Percentiles rank a stretch among this genome's conserved stretches.
These are phyloP conservation scores for Vidua chalybeata DNA, from an alignment of 2,113 vertebrate species.

Conservation along the genomic window DNA sequence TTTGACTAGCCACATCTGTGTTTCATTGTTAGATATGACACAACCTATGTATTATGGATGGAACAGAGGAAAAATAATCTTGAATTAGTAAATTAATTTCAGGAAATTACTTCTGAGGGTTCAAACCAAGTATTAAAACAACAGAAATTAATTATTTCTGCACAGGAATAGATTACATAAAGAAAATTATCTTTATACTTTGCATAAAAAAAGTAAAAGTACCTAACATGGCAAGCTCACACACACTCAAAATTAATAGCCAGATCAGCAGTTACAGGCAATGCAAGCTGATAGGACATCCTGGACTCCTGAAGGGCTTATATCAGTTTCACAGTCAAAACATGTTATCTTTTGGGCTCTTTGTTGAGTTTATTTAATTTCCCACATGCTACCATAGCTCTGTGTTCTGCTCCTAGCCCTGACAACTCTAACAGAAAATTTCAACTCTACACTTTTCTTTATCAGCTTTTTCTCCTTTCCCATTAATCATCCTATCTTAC, in stretches of 20 bases:
- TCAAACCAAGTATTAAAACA: background rate
- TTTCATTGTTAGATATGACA: background rate
- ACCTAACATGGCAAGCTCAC: background rate
- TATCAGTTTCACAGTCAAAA: background rate
- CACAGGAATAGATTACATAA: background rate
- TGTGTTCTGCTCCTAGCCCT: background rate
- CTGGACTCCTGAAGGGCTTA: background rate
- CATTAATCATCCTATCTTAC: background rate
- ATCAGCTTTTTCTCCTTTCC: background rate
- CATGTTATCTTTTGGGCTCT: background rate
- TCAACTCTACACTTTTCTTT: background rate
- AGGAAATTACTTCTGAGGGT: background rate
- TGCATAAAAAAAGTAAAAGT: background rate
- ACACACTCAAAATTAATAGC: background rate
- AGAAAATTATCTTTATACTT: background rate
- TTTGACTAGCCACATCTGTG: background rate
- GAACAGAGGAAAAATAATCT: background rate
- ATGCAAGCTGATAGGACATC: background rate
- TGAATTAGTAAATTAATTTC: background rate
- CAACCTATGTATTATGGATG: accelerated
- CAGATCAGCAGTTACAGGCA: background rate
- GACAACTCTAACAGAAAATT: background rate
- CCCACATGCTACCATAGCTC: background rate
- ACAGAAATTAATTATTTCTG: background rate
- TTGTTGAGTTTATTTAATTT: background rate